Base-by-base conservation (phyloP, 2,888 invertebrate genomes). In the Agrochola lychnidis region DNA sequence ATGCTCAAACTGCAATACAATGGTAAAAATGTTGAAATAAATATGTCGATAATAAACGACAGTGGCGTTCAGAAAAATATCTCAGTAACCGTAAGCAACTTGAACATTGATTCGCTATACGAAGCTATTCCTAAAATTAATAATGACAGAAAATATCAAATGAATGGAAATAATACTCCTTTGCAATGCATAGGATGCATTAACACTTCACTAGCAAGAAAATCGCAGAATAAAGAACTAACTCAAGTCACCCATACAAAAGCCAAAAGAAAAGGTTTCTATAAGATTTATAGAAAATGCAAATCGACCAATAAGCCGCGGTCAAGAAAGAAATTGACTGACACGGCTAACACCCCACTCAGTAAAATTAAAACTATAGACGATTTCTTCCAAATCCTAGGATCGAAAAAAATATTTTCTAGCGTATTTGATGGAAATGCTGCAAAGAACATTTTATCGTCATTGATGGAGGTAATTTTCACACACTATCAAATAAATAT, bases 361-460 rank as follows among this genome's bases (percentile, higher is more conserved):
- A 89, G 85, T 82, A 93, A 92, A 90, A 94, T 96, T 67, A 88
- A 82, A 1, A 94, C 90, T 85, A 77, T 95, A n/a, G 94, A 95
- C 2, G 95, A 95, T n/a, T 96, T 96, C 81, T 92, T 94, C 51
- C 89, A 92, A 91, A 90, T 91, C 45, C 78, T 96, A n/a, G 96
- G 96, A 42, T 81, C 92, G 40, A 87, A 89, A 42, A 94, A 92
- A 87, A 63, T 85, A 2, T 84, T 96, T 53, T 89, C 92, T 22
- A 90, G 88, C 76, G 91, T 94, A 36, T 91, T 95, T 85, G 93
- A 95, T 82, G 93, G 90, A 22, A 81, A 87, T 67, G 75, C 87
- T 57, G 92, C 87, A 30, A 92, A 90, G 56, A 95, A 93, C 82
- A 93, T 96, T 77, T 68, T 95, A 64, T 88, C 91, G 0, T 92